A percentile compares a stretch with the other conserved stretches of the same genome.
These are phyloP conservation scores for Drosophila yooni DNA, from an alignment of 2,888 invertebrate species.

Conservation along the genomic window DNA sequence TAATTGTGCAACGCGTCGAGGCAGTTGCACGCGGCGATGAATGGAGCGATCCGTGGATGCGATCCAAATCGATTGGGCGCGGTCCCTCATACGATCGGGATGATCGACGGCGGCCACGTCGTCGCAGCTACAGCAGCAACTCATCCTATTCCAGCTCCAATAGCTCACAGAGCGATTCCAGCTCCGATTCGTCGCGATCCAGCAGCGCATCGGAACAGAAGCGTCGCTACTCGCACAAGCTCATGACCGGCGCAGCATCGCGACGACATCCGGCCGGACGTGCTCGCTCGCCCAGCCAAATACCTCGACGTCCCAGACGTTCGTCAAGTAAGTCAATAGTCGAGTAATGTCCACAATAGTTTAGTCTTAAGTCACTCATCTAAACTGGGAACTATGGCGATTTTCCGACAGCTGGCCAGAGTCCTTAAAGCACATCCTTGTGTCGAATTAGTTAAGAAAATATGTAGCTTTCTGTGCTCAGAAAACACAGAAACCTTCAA, in stretches of 20 bases:
- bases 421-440: background rate
- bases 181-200: slow-evolving; percentile 85
- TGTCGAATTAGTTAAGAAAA: background rate
- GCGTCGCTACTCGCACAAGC: slow-evolving; percentile 83
- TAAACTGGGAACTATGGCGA: no score
- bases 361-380: background rate
- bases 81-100: slow-evolving; percentile 80
- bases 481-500: background rate
- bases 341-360: background rate
- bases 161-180: slow-evolving; percentile 89
- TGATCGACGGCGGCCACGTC: slow-evolving; percentile 82
- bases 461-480: background rate
- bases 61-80: slow-evolving; percentile 88
- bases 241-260: slow-evolving; percentile 49
- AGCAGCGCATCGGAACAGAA: slow-evolving; percentile 80
- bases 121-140: slow-evolving; percentile 84
- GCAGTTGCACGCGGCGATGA: slow-evolving; percentile 90
- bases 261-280: slow-evolving; percentile 73
- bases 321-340: slow-evolving; percentile 80
- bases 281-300: slow-evolving; percentile 80
- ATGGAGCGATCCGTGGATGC: slow-evolving; percentile 98
- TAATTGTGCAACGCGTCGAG: slow-evolving; percentile 90
- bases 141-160: slow-evolving; percentile 87
- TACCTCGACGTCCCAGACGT: slow-evolving; percentile 75
- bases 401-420: no score